Base-by-base conservation (phyloP, 2,888 invertebrate species). In the Margaritifera margaritifera region DNA sequence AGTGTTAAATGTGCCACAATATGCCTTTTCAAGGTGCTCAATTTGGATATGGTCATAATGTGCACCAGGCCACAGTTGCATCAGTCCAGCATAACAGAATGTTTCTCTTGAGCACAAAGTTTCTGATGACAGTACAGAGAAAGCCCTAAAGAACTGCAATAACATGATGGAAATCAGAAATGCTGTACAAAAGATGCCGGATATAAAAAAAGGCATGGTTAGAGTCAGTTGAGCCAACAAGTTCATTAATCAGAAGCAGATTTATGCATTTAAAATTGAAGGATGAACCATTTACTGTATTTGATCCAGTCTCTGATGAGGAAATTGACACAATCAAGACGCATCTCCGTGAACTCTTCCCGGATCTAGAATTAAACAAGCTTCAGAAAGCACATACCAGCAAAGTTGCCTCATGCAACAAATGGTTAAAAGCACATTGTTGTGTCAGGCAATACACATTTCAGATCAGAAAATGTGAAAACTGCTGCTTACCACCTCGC, bases 41-140 rank as follows among this genome's bases (percentile, higher is more conserved):
- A 72, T 60, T 42, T 75, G 22, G 74, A 77, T 57, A 63, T 76
- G 69, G 53, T 74, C 2, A 57, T 77, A 72, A 20, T 77, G 74
- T 70, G 72, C 74, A 15, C 69, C 68, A 25, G 77, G 74, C 71
- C 5, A 67, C 72, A 59, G 54, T 51, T 63, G 6, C 60, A 66
- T 25, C 5, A 52, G 65, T 11, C 62, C 62, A n/a, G 57, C 24
- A 55, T n/a, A 6, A 1, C 66, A 71, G 56, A 71, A 66, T 50
- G 50, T 50, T 31, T 20, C 69, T n/a, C 51, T 64, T 11, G 31
- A 31, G 18, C 20, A 31, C 24, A 19, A 57, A 51, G 50, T 31
- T 22, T 24, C 25, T 27, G 20, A 8, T 25, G 62, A 56, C 4
- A 52, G 57, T 6, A 15, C 27, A 15, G 64, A 64, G 25, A 54